Evolutionary conservation across 2,888 invertebrate species (phyloP).

Genomic region (Meiosimyza decipiens): DNA sequence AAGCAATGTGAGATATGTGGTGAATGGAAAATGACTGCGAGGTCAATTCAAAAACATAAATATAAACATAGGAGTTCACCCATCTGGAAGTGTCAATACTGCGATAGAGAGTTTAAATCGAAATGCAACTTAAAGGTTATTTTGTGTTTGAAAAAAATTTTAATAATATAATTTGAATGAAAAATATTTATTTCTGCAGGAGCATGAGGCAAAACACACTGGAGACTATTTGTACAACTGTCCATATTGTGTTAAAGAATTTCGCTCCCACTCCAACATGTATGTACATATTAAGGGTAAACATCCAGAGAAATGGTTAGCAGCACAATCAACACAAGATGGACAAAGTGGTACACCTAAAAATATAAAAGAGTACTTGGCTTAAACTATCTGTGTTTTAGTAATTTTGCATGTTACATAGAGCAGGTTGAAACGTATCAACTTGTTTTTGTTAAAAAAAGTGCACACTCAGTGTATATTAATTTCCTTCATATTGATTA

Average conservation of each 20-base stretch:
- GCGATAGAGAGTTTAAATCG: constrained; percentile 59
- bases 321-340: constrained; percentile 51
- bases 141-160: too few relatives aligned
- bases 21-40: constrained; percentile 58
- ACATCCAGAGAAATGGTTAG: constrained; percentile 58
- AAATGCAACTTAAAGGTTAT: constrained; percentile 55
- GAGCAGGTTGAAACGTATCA: too few relatives aligned
- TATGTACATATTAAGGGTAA: constrained; percentile 61
- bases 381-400: too few relatives aligned
- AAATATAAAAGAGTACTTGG: too few relatives aligned
- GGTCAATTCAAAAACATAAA: constrained; percentile 53
- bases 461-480: too few relatives aligned
- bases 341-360: not conserved
- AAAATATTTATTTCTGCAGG: constrained; percentile 41
- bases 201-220: constrained; percentile 61
- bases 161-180: too few relatives aligned
- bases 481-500: too few relatives aligned
- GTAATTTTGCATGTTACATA: too few relatives aligned
- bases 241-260: constrained; percentile 60
- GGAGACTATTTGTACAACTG: constrained; percentile 59
- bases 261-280: constrained; percentile 61
- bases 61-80: constrained; percentile 56
- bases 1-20: constrained; percentile 55
- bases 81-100: constrained; percentile 55
- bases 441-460: too few relatives aligned